phyloP scores from a whole-genome alignment of 2,113 vertebrate species.

The Hypocryptadius cinnamomeus region DNA sequence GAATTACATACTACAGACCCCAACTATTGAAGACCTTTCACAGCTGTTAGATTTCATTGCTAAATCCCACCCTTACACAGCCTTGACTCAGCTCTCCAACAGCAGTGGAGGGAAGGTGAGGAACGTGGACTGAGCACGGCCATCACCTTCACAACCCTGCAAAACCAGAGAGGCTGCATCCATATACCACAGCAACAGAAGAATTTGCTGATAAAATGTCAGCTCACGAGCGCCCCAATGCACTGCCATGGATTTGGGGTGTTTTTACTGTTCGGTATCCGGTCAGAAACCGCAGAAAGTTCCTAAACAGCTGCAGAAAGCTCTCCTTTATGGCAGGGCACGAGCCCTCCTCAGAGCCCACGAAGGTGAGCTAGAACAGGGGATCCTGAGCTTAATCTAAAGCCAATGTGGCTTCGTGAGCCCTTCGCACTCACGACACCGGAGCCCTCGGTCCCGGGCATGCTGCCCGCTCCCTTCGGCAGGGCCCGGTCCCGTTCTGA shows the following conservation, averaged over 20 bases:
- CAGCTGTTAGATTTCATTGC: neutral
- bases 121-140: accelerated
- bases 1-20: neutral
- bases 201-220: accelerated
- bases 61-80: neutral
- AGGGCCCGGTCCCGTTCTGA: neutral
- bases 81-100: neutral
- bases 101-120: neutral
- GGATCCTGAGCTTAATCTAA: no score
- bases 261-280: neutral
- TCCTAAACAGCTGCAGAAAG: neutral
- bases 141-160: neutral
- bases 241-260: no score
- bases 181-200: accelerated
- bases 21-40: accelerated
- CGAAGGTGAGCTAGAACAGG: accelerated
- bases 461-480: accelerated
- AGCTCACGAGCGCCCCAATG: accelerated
- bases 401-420: accelerated
- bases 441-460: neutral
- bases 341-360: accelerated
- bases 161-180: neutral
- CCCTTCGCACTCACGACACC: neutral
- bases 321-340: neutral
- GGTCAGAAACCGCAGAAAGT: neutral